Conservation (phyloP, 1,140 invertebrate genomes). For the Spodoptera litura region DNA sequence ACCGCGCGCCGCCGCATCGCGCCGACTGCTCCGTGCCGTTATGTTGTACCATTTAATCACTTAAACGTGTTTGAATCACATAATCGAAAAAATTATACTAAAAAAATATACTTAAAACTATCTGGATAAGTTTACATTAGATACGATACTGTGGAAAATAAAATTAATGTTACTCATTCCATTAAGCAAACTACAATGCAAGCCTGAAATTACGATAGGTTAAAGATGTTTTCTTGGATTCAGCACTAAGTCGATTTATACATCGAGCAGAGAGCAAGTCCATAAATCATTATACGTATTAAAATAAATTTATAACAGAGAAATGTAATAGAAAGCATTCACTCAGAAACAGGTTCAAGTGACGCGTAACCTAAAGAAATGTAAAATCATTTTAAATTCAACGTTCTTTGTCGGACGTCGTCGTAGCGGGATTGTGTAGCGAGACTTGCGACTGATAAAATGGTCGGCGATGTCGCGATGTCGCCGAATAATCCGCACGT, state of each 20-base stretch:
- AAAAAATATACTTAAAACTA: too few relatives aligned
- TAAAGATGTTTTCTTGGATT: too few relatives aligned
- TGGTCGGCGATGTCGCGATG: conserved; percentile 11
- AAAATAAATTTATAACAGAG: not conserved
- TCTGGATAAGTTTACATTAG: too few relatives aligned
- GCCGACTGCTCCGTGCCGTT: too few relatives aligned
- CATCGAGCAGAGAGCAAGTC: not conserved
- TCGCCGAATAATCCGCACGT: conserved; percentile 20
- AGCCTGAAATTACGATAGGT: too few relatives aligned
- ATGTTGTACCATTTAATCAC: too few relatives aligned
- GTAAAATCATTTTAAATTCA: conserved; percentile 38
- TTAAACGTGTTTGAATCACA: too few relatives aligned
- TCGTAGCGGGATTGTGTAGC: not conserved
- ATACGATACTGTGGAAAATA: too few relatives aligned
- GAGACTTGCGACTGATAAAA: conserved; percentile 6
- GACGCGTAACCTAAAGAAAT: conserved; percentile 39
- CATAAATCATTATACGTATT: conserved; percentile 35
- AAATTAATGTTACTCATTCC: too few relatives aligned
- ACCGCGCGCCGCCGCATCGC: not conserved
- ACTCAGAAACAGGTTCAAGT: conserved; percentile 32
- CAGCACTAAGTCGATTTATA: too few relatives aligned
- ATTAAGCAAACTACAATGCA: too few relatives aligned
- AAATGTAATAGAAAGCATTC: conserved; percentile 37
- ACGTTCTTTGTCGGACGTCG: conserved; percentile 8
- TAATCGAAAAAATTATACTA: too few relatives aligned